Base-by-base conservation (phyloP, 2,888 invertebrate genomes). In the Cotesia congregata region DNA sequence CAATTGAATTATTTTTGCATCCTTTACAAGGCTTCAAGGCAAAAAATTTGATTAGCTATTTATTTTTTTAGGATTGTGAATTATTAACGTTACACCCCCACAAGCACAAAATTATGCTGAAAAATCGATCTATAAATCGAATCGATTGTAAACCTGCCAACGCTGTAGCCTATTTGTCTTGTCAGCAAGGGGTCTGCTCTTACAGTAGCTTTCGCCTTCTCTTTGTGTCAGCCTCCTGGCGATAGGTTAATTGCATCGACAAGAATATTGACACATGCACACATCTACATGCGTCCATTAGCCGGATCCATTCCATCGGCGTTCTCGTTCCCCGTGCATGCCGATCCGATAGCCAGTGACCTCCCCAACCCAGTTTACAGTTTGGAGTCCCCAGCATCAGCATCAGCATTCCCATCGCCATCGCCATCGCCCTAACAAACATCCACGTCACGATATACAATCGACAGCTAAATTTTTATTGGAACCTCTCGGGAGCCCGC, bases 161-260 rank as follows among this genome's bases (percentile, higher is more conserved):
- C 1, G 67, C 59, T n/a, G 67, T 72, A 41, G n/a, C 65, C 50
- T 73, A 50, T 41, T 67, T 20, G 15, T 50, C 50, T 12, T 30
- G 65, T 65, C 65, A 30, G 12, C 30, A 12, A 30, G 65, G 38
- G 15, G 62, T 62, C 20, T 17, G 62, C 20, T 62, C 39, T 39
- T 50, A 72, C 64, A 60, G 72, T 67, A 30, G 50, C 15, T 65
- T 65, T n/a, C n/a, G 59, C n/a, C 30, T 9, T 50, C 59, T 65
- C 62, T 65, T 39, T 39, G 20, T 67, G 67, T 64, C 5, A 12
- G 69, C 62, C 67, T 75, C 65, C 38, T 62, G 74, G 70, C 79
- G 75, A 67, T 62, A 78, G 78, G 81, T 83, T 84, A 82, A 84
- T 84, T 83, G 83, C 81, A 75, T 74, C 82, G 82, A 84, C 83